Evolutionary conservation across 2,113 vertebrate species (phyloP), one percentile per base, ranked within the genome.

Genomic region (Montifringilla adamsi): DNA sequence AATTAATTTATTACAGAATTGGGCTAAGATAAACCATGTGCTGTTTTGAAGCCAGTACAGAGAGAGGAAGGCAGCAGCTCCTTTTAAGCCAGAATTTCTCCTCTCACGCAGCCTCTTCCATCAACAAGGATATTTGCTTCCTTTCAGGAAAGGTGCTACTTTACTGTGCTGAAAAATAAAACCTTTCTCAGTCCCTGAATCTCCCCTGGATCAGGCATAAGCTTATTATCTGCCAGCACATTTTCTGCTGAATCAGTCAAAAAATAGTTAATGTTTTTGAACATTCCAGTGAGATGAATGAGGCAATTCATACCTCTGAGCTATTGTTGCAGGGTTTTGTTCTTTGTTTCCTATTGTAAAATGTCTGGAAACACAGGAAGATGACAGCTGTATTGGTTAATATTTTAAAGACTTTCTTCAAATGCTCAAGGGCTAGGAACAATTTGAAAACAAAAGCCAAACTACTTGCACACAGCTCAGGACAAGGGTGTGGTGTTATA

Each of bases 311-410:
- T 97, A 96, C 92, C 93, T 95, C 93, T 95, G 76, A 90, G 88
- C 94, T 90, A 96, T 96, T 97, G 93, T 96, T 96, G 88, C 33
- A 59, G 87, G 85, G 93, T 77, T 96, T 97, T 96, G 93, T 97
- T 94, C 95, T 93, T 95, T 97, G 94, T 96, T 96, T 96, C 93
- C 95, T 88, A 95, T 93, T 96, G 95, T 96, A 95, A 96, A 96
- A 91, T 75, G 93, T 95, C 95, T 96, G 95, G 93, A 96, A 97
- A 97, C 88, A 90, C 93, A 96, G 94, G 96, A 97, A 96, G 93
- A 94, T 96, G 94, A 92, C 69, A 95, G 90, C 78, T 79, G 83
- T 88, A 95, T 87, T 81, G 80, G 94, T 94, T 87, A 78, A 79
- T 95, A 94, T 93, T 90, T 94, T 93, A 88, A 95, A 96, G 90